phyloP scores from a whole-genome alignment of 2,113 vertebrate genomes.

The Peromyscus maniculatus region DNA sequence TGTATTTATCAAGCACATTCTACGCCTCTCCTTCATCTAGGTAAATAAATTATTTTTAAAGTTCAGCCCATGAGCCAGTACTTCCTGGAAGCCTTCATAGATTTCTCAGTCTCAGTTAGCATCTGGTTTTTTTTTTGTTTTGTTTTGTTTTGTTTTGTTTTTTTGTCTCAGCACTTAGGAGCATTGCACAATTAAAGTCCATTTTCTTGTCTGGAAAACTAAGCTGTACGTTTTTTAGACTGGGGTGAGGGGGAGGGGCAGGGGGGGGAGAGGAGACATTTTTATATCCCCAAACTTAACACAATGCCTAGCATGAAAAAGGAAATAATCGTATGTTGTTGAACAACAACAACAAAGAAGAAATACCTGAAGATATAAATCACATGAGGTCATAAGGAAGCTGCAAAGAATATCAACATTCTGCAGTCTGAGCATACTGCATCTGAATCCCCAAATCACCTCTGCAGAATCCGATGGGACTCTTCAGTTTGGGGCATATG shows the following conservation, averaged over 20 bases:
- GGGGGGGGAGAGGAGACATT: not conserved
- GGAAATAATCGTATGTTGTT: not conserved
- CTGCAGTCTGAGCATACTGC: not conserved
- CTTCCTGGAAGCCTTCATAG: conserved; percentile 47
- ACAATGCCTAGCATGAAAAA: not conserved
- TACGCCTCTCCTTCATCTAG: not conserved
- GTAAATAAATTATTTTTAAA: conserved; percentile 33
- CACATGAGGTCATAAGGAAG: not conserved
- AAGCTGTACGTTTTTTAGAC: conserved; percentile 26
- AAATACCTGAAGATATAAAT: conserved; percentile 32
- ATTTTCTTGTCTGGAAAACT: conserved; percentile 61
- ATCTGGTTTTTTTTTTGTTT: conserved; percentile 62
- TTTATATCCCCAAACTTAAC: conserved; percentile 1
- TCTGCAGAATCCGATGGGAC: not conserved
- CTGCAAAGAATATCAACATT: not conserved
- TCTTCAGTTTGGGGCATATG: not conserved
- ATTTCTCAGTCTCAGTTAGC: conserved; percentile 25
- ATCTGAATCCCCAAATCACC: not conserved
- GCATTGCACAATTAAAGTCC: not conserved
- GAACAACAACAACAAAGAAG: not conserved
- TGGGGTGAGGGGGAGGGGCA: no score
- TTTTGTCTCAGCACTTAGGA: conserved; percentile 44
- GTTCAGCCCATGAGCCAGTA: conserved; percentile 10
- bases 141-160: conserved; percentile 11
- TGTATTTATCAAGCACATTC: not conserved